Conservation (phyloP, 2,888 invertebrate genomes). For the Mythimna lalbum region DNA sequence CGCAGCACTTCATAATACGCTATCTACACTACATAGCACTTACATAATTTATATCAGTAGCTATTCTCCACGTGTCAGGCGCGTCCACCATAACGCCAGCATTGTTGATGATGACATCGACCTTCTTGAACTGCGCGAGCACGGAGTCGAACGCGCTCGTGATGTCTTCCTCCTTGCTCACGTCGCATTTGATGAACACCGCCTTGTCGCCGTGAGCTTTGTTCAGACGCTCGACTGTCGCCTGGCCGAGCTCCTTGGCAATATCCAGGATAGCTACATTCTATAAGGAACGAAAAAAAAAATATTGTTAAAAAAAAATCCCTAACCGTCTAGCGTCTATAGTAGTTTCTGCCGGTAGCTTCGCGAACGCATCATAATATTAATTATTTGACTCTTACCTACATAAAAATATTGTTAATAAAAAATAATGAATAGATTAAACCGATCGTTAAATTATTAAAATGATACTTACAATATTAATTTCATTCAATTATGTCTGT, state of each 20-base stretch:
- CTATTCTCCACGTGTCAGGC: constrained; percentile 69
- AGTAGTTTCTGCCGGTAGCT: no score
- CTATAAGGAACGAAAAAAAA: constrained; percentile 12
- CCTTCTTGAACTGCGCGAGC: constrained; percentile 62
- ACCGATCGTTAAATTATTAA: no score
- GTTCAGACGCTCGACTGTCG: constrained; percentile 66
- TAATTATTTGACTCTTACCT: no score
- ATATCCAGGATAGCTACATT: constrained; percentile 73
- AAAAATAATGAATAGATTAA: no score
- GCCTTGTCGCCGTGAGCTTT: constrained; percentile 64
- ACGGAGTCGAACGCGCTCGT: constrained; percentile 68
- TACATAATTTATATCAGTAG: constrained; percentile 71
- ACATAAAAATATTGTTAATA: no score
- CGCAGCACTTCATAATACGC: no score
- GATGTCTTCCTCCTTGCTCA: constrained; percentile 71
- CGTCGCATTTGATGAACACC: constrained; percentile 74
- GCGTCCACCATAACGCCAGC: constrained; percentile 77
- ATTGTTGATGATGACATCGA: constrained; percentile 78
- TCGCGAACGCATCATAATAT: no score
- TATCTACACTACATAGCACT: background rate
- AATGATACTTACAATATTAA: no score
- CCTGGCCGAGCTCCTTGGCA: constrained; percentile 68
- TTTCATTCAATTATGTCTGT: no score
- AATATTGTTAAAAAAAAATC: background rate
- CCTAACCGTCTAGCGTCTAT: no score